phyloP scores from a whole-genome alignment of 1,140 invertebrate species.

The Lanistes nyassanus region DNA sequence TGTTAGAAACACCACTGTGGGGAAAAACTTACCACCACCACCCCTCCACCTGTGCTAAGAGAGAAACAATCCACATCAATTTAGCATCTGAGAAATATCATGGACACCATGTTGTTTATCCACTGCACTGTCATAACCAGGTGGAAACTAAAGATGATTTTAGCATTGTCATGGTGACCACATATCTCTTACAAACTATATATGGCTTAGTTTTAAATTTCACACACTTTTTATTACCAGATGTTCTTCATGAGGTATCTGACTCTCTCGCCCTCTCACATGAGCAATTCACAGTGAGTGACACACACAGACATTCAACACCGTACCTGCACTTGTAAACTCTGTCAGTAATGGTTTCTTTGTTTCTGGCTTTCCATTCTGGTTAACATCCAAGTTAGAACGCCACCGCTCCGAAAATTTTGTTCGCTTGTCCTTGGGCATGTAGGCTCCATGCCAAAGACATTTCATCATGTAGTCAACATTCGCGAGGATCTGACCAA shows the following conservation, averaged over 20 bases:
- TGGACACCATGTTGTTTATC: too few species aligned
- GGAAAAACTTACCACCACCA: not conserved
- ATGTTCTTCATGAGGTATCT: too few species aligned
- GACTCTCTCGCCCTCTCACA: too few species aligned
- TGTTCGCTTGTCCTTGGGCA: slow-evolving; percentile 65
- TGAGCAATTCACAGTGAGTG: too few species aligned
- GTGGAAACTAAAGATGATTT: too few species aligned
- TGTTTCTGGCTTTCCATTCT: slow-evolving; percentile 59
- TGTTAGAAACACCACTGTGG: not conserved
- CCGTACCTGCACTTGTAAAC: slow-evolving; percentile 63
- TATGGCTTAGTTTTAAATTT: too few species aligned
- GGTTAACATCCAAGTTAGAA: slow-evolving; percentile 60
- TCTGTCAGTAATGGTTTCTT: slow-evolving; percentile 63
- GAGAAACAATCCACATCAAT: too few species aligned
- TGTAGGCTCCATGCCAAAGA: slow-evolving; percentile 66
- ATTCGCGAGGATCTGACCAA: slow-evolving; percentile 62
- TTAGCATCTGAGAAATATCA: too few species aligned
- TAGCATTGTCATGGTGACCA: too few species aligned
- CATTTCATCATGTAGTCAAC: slow-evolving; percentile 67
- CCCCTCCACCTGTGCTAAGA: not conserved
- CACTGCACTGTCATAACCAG: too few species aligned
- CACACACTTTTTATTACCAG: too few species aligned
- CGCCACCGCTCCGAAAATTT: slow-evolving; percentile 67
- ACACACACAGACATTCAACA: not conserved
- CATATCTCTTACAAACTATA: too few species aligned